Evolutionary conservation across 2,113 vertebrate species (phyloP).

Genomic region (Harpagus bidentatus): DNA sequence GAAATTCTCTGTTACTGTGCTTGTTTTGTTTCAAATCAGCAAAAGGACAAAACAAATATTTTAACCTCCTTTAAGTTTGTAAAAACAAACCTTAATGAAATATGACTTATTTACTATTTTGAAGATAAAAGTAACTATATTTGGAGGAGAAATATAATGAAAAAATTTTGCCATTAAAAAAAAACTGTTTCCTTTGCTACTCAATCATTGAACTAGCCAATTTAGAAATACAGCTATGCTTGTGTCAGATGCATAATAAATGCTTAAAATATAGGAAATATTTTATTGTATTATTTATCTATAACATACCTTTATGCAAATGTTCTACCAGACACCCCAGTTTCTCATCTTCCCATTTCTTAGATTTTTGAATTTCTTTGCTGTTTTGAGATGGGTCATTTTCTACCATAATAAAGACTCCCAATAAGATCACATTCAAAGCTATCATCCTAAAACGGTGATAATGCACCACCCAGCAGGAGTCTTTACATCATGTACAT

Average conservation of each 20-base stretch:
- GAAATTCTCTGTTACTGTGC: not conserved
- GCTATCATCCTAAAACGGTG: constrained; percentile 88
- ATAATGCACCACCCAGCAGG: constrained; percentile 88
- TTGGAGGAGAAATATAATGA: not conserved
- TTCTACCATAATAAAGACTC: constrained; percentile 82
- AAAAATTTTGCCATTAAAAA: not conserved
- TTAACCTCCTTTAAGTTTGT: not conserved
- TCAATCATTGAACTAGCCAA: not conserved
- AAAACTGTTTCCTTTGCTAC: not conserved
- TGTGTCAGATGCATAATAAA: not conserved
- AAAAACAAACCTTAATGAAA: not conserved
- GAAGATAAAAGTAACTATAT: not conserved
- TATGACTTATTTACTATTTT: not conserved
- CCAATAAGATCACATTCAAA: constrained; percentile 86
- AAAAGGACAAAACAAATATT: not conserved
- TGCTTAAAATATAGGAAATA: not conserved
- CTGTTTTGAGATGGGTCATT: constrained; percentile 78
- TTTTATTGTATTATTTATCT: not conserved
- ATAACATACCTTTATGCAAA: not conserved
- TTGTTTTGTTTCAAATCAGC: not conserved
- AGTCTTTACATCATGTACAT: constrained; percentile 70
- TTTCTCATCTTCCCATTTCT: constrained; percentile 28
- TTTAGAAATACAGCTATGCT: not conserved
- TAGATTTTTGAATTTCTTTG: constrained; percentile 74
- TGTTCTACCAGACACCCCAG: not conserved